A percentile compares a stretch with the other conserved stretches of the same genome.
Evolutionary conservation across 2,113 vertebrate species (phyloP).

Genomic region (Bubo bubo): DNA sequence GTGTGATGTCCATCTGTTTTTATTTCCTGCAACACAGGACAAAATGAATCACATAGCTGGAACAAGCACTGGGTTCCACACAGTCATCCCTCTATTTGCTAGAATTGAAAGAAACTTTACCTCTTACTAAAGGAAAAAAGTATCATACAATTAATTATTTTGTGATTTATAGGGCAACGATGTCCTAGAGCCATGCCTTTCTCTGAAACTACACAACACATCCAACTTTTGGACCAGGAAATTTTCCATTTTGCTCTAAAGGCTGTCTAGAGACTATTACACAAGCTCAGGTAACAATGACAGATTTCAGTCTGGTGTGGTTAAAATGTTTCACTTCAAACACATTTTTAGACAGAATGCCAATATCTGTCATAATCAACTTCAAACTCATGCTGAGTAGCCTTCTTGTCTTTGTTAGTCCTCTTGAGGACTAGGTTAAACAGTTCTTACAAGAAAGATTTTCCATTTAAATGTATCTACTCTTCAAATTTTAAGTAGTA

Average conservation of each 20-base stretch:
- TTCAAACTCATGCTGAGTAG: not conserved
- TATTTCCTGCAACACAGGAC: not conserved
- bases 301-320: not conserved
- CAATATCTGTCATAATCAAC: conserved; percentile 29
- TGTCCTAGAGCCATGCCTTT: not conserved
- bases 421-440: not conserved
- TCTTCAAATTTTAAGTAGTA: not conserved
- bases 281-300: conserved; percentile 31
- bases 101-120: not conserved
- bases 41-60: not conserved
- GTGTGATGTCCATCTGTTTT: not conserved
- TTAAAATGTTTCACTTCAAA: conserved; percentile 33
- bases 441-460: not conserved
- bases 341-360: conserved; percentile 14
- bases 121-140: not conserved
- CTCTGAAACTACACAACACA: not conserved
- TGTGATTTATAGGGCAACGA: not conserved
- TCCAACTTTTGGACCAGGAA: not conserved
- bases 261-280: not conserved
- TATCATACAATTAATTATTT: not conserved
- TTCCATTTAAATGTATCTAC: not conserved
- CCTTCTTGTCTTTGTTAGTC: not conserved
- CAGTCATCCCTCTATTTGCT: not conserved
- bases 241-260: not conserved
- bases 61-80: not conserved